Base-by-base conservation (phyloP, 2,797 vertebrate species). In the Octomys mimax region DNA sequence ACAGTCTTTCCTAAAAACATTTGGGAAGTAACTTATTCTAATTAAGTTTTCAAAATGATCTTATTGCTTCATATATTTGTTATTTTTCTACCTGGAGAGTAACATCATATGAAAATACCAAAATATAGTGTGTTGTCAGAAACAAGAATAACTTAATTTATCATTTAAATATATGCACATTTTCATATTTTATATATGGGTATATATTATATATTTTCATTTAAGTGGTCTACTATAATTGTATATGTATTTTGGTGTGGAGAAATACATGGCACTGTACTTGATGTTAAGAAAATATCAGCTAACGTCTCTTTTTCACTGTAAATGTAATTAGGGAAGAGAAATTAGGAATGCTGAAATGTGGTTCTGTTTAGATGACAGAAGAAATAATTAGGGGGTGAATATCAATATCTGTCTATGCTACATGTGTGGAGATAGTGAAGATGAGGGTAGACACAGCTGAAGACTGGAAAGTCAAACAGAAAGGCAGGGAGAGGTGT, bases 11-110 rank as follows among this genome's bases (percentile, higher is more conserved):
- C 73, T 36, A 59, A 79, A 95, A 68, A 12, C 10, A 80, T 70
- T 71, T 75, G 85, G 85, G 6, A 18, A 90, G 95, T 94, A 75
- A 62, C 24, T 90, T 96, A 54, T 4, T 96, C 90, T 96, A 89
- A 96, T 62, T 46, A 83, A 87, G 78, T 84, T 89, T 68, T 28
- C 28, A 36, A 86, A 61, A 59, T 16, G 4, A 36, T 75, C 75
- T 73, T 31, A 83, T 11, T 6, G 39, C 49, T 68, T 91, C 36
- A 39, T 26, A 4, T 31, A 46, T 46, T 19, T 62, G 16, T 31
- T 78, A 68, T 16, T 87, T 90, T 96, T 71, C 31, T 57, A 62
- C 12, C 5, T 77, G 1, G 52, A 88, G 2, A 87, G 28, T 54
- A 89, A 82, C 26, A 80, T 86, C 86, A 83, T 71, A 71, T 26